Evolutionary conservation across 1,140 invertebrate species (phyloP).

Genomic region (Nymphalis io): DNA sequence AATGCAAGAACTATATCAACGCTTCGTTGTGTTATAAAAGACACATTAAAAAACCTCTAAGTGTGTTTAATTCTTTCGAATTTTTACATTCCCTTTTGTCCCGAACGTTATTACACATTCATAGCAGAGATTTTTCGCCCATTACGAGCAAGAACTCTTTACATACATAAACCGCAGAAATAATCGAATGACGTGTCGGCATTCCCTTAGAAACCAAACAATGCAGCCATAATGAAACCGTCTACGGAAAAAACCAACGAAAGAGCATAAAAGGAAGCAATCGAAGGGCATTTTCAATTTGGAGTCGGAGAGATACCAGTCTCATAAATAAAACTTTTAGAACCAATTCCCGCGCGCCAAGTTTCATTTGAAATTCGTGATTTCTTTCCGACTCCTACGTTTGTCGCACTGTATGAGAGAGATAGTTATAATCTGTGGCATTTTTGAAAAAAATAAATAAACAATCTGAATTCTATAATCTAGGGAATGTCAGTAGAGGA

Average conservation of each 20-base stretch:
- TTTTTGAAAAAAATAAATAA: conserved; percentile 8
- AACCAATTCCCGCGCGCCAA: conserved; percentile 35
- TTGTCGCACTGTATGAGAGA: conserved; percentile 8
- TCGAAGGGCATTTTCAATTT: conserved; percentile 43
- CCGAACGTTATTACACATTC: conserved; percentile 7
- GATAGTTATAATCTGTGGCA: not conserved
- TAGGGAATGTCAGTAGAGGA: not conserved
- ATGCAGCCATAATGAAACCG: conserved; percentile 46
- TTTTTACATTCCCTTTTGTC: not conserved
- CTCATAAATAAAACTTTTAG: conserved; percentile 47
- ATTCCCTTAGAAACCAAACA: conserved; percentile 37
- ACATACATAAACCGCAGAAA: conserved; percentile 18
- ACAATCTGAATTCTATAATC: conserved; percentile 5
- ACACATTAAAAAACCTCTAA: not conserved
- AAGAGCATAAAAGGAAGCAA: conserved; percentile 31
- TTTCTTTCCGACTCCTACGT: conserved; percentile 13
- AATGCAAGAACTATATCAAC: too few relatives aligned
- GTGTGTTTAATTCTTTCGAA: not conserved
- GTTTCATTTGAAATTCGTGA: conserved; percentile 30
- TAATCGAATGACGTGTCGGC: conserved; percentile 22
- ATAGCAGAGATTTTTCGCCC: not conserved
- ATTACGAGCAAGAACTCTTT: not conserved
- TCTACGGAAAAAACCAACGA: conserved; percentile 35
- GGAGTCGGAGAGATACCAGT: conserved; percentile 31
- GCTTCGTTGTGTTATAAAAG: not conserved